Evolutionary conservation across 2,888 invertebrate species (phyloP), one percentile per base, ranked within the genome.

Genomic region (Cheilosia scutellata): DNA sequence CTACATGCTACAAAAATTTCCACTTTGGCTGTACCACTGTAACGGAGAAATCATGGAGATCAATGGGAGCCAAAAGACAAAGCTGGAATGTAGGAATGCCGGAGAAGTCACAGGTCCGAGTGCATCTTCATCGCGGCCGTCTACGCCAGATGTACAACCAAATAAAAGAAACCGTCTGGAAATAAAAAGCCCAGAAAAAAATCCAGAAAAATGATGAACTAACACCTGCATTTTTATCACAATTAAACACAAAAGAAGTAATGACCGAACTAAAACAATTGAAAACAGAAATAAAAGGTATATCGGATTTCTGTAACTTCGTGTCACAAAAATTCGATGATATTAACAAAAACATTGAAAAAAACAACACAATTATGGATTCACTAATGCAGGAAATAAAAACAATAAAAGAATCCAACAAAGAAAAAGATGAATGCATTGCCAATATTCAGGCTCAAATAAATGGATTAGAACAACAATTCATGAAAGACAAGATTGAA

Each of bases 1-100:
- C 58, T 37, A 16, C 20, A 37, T 58, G 58, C 37, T 9, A 37
- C 9, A 6, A 20, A 37, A 58, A 58, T n/a, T 25, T 58, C 13
- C 58, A 58, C 37, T 58, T 58, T 31, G 58, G 13, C 37, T 58
- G 58, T 25, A 58, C 58, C 58, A 58, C 58, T 5, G 37, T 58
- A 20, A 58, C 58, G 11, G 58, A 58, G 31, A 37, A 31, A 20
- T 58, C 58, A 37, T 58, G 58, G 58, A 58, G 58, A 40, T 40
- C 58, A 33, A 58, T 58, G 37, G 58, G 58, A 5, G n/a, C 58
- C 37, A 20, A 58, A 58, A 58, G 27, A 51, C 16, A 51, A 47
- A 16, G 55, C 20, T 20, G 20, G 20, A 20, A 20, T 20, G 20
- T 20, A 20, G 20, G 20, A 20, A 20, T 20, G 20, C 20, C 20